A percentile compares a stretch with the other conserved stretches of the same genome.
phyloP scores from a whole-genome alignment of 2,797 vertebrate species.

The Arvicola amphibius region DNA sequence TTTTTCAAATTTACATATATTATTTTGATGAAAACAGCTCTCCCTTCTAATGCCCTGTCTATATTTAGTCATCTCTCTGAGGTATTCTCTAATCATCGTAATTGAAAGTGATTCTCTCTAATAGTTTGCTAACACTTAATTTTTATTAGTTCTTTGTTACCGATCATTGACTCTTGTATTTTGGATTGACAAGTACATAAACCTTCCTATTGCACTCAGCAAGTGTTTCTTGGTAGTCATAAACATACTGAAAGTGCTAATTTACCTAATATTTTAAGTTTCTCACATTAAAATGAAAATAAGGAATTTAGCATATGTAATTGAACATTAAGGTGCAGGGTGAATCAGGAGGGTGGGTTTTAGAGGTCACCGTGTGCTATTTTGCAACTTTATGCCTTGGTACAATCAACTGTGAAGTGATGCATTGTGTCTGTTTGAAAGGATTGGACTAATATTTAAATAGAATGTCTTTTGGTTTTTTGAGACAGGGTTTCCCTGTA shows the following conservation, averaged over 20 bases:
- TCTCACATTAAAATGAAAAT: constrained; percentile 45
- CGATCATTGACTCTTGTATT: constrained; percentile 17
- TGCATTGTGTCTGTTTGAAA: not conserved
- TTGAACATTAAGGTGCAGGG: not conserved
- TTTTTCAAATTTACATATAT: not conserved
- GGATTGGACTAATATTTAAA: not conserved
- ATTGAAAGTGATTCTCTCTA: constrained; percentile 27
- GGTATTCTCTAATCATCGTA: not conserved
- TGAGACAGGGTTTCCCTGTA: no score
- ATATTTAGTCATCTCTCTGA: constrained; percentile 25
- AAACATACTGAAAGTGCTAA: constrained; percentile 23
- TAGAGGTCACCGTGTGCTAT: not conserved
- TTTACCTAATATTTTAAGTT: constrained; percentile 32
- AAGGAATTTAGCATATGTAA: constrained; percentile 9
- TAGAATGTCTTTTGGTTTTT: not conserved
- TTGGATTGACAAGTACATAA: constrained; percentile 20
- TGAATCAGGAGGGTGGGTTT: not conserved
- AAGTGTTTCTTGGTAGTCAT: constrained; percentile 26
- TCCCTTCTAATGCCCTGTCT: not conserved
- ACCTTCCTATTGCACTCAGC: constrained; percentile 3
- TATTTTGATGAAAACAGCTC: constrained; percentile 24
- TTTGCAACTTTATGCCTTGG: not conserved
- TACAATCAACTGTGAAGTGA: constrained; percentile 4
- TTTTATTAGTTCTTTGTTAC: constrained; percentile 27
- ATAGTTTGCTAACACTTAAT: constrained; percentile 45